These are phyloP conservation scores for Campoplex capitator DNA, from an alignment of 2,888 invertebrate genomes.

Conservation along the genomic window DNA sequence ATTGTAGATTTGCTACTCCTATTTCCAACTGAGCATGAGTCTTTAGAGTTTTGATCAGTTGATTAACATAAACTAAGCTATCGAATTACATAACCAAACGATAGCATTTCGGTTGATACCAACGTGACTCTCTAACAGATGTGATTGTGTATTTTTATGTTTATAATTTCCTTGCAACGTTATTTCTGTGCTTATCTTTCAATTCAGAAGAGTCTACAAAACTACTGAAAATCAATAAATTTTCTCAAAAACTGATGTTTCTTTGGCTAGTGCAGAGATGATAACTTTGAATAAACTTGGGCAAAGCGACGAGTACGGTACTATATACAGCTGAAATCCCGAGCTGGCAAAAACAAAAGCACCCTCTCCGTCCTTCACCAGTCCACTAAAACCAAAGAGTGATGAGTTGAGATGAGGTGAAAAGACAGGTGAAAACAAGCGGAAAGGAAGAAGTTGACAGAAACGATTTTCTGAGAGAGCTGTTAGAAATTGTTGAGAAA, in stretches of 20 bases:
- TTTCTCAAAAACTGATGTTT: background rate
- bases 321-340: background rate
- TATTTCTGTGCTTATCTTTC: no score
- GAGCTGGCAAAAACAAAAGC: slow-evolving; percentile 56
- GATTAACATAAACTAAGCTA: no score
- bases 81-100: no score
- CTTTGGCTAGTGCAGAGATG: background rate
- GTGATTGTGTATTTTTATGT: no score
- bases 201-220: no score
- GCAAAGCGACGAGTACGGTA: no score
- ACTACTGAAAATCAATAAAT: background rate
- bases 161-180: no score
- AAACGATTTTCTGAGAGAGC: background rate
- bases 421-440: slow-evolving; percentile 55
- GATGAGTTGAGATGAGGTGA: slow-evolving; percentile 24
- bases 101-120: no score
- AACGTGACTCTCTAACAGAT: no score
- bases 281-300: background rate
- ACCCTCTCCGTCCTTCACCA: background rate
- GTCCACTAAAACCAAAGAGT: slow-evolving; percentile 39
- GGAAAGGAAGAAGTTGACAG: background rate
- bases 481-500: slow-evolving; percentile 38
- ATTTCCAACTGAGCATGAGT: no score
- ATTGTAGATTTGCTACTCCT: no score
- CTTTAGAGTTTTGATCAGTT: no score